A percentile compares a stretch with the other conserved stretches of the same genome.
These are phyloP conservation scores for Apostichopus californicus DNA, from an alignment of 35 echinoderm and acorn worm genomes.

Conservation along the genomic window DNA sequence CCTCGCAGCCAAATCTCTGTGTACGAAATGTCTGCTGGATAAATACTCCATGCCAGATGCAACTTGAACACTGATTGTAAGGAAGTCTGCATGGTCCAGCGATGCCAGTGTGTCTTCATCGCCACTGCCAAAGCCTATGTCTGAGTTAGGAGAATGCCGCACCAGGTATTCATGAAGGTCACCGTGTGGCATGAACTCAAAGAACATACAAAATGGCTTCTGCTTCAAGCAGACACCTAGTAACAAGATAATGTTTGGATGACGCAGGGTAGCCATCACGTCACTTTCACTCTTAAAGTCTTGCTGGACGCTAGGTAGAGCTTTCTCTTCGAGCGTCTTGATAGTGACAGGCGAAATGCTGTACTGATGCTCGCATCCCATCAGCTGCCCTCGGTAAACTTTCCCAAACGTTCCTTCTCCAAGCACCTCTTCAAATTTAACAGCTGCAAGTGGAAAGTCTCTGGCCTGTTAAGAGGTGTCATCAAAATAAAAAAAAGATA, in stretches of 20 bases:
- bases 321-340: constrained; percentile 82
- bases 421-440: constrained; percentile 88
- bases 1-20: constrained; percentile 90
- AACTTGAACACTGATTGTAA: constrained; percentile 85
- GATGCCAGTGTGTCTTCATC: constrained; percentile 94
- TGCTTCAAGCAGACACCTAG: constrained; percentile 80
- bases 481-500: background rate
- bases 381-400: constrained; percentile 79
- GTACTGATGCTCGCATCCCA: constrained; percentile 89
- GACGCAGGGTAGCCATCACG: constrained; percentile 82
- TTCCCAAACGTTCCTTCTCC: constrained; percentile 97
- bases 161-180: constrained; percentile 91
- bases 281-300: constrained; percentile 80
- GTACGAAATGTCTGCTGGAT: constrained; percentile 91
- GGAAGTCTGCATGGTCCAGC: constrained; percentile 88
- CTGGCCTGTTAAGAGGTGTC: constrained; percentile 49
- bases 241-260: constrained; percentile 93
- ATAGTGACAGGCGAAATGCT: constrained; percentile 81
- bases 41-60: constrained; percentile 99
- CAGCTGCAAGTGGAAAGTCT: constrained; percentile 82
- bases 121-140: constrained; percentile 90
- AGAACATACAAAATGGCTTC: constrained; percentile 87
- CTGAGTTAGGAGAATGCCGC: constrained; percentile 94
- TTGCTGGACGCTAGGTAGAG: constrained; percentile 71
- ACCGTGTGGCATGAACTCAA: constrained; percentile 90